Base-by-base conservation (phyloP, 1,140 invertebrate genomes). In the Neodiprion virginianus region DNA sequence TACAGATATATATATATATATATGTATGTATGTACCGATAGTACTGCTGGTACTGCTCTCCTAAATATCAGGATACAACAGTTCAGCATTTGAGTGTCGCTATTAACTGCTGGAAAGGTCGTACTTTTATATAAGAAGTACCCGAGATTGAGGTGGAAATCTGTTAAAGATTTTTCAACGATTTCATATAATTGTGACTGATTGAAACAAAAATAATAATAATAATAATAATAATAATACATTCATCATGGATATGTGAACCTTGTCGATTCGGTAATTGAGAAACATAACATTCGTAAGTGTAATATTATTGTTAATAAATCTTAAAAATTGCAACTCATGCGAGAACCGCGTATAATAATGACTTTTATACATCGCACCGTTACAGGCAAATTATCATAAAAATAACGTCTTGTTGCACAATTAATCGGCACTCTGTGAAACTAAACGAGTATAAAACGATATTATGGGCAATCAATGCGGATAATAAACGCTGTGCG, bases 41-140 rank as follows among this genome's bases (percentile, higher is more conserved):
- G 86, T 85, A 81, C 81, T 84, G 79, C 79, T 86, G 85, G 86
- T 85, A 81, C 81, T 84, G 79, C 79, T 85, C 78, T 85, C 81
- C 28, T 3, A 40, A 40, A 40, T 87, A 86, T 85, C 8, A 79
- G 76, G 81, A 84, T 86, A 86, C 81, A 40, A 5, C 28, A 86
- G 82, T 86, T 84, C 83, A 40, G 28, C 28, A 82, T 82, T 17
- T 85, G 85, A 78, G 84, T 82, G 84, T 85, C 78, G 81, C 82
- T 86, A 86, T 85, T 80, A 80, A 81, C 75, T 40, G 80, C 11
- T 61, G 77, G 79, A 83, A 81, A 83, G 83, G 83, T 87, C 82
- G 82, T 79, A 84, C 83, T 79, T 40, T 40, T 2, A 40, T 40
- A 1, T 40, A 40, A 40, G 28, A 40, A 40, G 5, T 40, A 40